Evolutionary conservation across 2,797 vertebrate genomes (phyloP).

Genomic region (Atherinosoma microstoma): DNA sequence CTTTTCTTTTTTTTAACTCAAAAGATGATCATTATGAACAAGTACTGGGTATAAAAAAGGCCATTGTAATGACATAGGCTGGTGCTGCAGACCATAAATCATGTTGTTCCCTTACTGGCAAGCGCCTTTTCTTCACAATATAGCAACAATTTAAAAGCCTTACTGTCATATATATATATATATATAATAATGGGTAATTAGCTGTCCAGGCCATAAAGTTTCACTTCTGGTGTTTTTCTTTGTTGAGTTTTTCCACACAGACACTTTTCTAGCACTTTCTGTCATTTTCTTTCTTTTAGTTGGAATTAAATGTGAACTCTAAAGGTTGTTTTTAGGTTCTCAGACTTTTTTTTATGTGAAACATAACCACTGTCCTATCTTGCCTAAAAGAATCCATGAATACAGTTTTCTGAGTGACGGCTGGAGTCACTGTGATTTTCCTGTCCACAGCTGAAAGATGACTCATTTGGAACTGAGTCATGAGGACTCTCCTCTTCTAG

Average conservation of each 20-base stretch:
- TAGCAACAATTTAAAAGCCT: constrained; percentile 22
- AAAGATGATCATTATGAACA: not conserved
- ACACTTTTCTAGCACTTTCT: constrained; percentile 15
- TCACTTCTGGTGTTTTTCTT: not conserved
- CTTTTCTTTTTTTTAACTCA: not conserved
- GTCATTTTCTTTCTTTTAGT: constrained; percentile 20
- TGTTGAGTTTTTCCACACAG: constrained; percentile 7
- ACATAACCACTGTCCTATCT: constrained; percentile 24
- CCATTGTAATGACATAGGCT: constrained; percentile 2
- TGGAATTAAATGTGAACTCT: constrained; percentile 10
- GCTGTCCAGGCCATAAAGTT: constrained; percentile 13
- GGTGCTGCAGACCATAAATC: constrained; percentile 44
- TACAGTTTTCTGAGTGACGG: constrained; percentile 21
- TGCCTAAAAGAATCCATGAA: constrained; percentile 28
- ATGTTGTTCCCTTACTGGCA: constrained; percentile 24
- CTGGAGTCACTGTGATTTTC: constrained; percentile 15
- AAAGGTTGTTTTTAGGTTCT: constrained; percentile 19
- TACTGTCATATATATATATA: constrained; percentile 7
- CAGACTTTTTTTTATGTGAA: constrained; percentile 2
- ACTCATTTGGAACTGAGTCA: constrained; percentile 41
- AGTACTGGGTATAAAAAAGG: not conserved
- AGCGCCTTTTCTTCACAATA: constrained; percentile 21
- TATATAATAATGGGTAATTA: constrained; percentile 25
- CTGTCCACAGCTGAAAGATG: constrained; percentile 31
- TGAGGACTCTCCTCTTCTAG: not conserved